Conservation (phyloP, 2,113 vertebrate species). For the Heterotilapia buettikoferi region DNA sequence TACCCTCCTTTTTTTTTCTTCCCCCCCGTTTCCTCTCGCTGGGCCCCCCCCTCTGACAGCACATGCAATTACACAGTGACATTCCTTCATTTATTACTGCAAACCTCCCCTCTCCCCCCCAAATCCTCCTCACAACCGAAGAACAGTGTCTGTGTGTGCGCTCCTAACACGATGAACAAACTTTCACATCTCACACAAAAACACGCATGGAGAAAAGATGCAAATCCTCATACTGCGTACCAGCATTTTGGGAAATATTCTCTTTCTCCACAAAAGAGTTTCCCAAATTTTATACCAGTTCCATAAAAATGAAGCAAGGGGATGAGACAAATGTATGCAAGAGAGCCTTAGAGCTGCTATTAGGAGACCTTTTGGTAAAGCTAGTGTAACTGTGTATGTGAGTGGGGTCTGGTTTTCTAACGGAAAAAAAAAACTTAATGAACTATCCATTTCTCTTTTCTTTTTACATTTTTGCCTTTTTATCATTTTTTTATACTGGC, state of each 20-base stretch:
- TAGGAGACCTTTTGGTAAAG: background rate
- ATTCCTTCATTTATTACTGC: slow-evolving; percentile 68
- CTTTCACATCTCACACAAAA: background rate
- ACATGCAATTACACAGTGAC: slow-evolving; percentile 57
- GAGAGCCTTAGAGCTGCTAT: background rate
- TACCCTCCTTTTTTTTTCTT: background rate
- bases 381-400: background rate
- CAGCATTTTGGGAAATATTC: background rate
- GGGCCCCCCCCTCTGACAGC: slow-evolving; percentile 48
- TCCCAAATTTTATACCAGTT: background rate
- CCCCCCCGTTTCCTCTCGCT: slow-evolving; percentile 16
- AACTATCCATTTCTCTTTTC: background rate
- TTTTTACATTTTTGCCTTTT: background rate
- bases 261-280: background rate
- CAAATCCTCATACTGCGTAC: background rate
- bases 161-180: background rate
- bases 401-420: background rate
- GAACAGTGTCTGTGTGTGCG: background rate
- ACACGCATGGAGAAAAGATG: background rate
- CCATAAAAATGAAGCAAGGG: background rate
- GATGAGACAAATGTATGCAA: background rate
- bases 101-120: background rate
- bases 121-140: background rate
- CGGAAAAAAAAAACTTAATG: background rate
- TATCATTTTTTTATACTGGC: background rate